Evolutionary conservation across 1,140 invertebrate species (phyloP).

Genomic region (Aphelenchoides fujianensis): DNA sequence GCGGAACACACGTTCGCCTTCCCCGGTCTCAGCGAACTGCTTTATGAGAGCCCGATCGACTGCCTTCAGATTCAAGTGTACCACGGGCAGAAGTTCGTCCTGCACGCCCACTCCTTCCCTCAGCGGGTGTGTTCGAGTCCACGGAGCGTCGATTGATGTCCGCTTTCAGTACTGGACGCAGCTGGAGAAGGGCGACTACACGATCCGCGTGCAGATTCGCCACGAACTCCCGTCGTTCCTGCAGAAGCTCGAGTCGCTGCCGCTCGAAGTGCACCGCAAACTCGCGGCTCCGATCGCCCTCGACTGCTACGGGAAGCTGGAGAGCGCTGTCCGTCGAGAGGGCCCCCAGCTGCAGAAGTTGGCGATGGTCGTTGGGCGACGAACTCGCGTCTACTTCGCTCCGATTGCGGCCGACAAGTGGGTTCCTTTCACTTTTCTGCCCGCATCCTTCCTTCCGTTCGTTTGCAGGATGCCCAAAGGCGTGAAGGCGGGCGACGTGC

Average conservation of each 20-base stretch:
- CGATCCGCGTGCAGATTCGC: too few species aligned
- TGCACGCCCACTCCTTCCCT: conserved; percentile 42
- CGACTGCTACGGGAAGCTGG: conserved; percentile 74
- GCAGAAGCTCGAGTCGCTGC: conserved; percentile 74
- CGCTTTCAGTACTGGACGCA: too few species aligned
- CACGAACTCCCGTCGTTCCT: too few species aligned
- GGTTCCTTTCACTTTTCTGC: too few species aligned
- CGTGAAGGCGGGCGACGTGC: conserved; percentile 70
- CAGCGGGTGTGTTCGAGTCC: too few species aligned
- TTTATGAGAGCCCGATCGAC: conserved; percentile 92
- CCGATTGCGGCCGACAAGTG: conserved; percentile 74
- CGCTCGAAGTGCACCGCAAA: conserved; percentile 75
- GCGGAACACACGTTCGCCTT: conserved; percentile 35
- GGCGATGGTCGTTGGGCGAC: conserved; percentile 68
- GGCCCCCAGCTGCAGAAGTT: conserved; percentile 75
- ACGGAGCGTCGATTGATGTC: too few species aligned
- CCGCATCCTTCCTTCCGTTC: too few species aligned
- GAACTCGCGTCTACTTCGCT: conserved; percentile 74
- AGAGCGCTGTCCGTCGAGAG: conserved; percentile 65
- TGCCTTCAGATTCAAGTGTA: conserved; percentile 95
- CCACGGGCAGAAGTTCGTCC: conserved; percentile 81
- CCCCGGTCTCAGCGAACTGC: conserved; percentile 76
- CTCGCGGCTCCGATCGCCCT: conserved; percentile 71
- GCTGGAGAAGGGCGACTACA: too few species aligned
- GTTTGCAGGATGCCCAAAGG: conserved; percentile 67